Percentiles rank a stretch among this genome's conserved stretches.
Conservation (phyloP, 2,888 invertebrate species). For the Anaspis maculata region DNA sequence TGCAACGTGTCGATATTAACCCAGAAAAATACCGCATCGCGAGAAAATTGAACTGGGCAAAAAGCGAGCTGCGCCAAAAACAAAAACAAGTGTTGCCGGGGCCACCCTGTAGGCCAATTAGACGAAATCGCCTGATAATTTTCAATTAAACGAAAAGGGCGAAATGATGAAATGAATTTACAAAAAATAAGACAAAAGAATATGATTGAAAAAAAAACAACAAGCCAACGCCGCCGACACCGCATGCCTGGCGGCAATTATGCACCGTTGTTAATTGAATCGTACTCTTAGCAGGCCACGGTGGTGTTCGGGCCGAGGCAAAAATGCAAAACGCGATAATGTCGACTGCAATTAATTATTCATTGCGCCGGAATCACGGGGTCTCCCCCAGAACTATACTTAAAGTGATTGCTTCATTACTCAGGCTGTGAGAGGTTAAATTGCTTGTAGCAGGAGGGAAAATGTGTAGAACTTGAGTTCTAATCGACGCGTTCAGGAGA, state of each 20-base stretch:
- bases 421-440: too few species aligned
- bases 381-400: conserved; percentile 6
- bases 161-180: too few species aligned
- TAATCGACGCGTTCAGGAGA: too few species aligned
- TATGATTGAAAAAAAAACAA: too few species aligned
- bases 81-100: conserved; percentile 15
- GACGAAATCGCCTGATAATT: conserved; percentile 37
- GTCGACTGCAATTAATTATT: conserved; percentile 28
- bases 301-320: conserved; percentile 11
- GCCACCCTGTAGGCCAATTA: conserved; percentile 40
- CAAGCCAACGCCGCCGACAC: too few species aligned
- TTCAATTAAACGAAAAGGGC: conserved; percentile 39
- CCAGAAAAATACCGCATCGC: conserved; percentile 17
- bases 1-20: too few species aligned
- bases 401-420: conserved; percentile 9
- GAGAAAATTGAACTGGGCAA: conserved; percentile 4
- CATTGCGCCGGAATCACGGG: conserved; percentile 18
- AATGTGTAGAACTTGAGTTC: too few species aligned
- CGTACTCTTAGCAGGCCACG: conserved; percentile 19
- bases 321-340: conserved; percentile 22
- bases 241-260: conserved; percentile 18
- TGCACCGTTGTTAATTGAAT: conserved; percentile 29
- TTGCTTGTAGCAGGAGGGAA: too few species aligned
- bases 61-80: conserved; percentile 14
- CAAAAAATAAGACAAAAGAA: conserved; percentile 29